These are phyloP conservation scores for Hypomecis punctinalis DNA, from an alignment of 2,888 invertebrate species.

Conservation along the genomic window DNA sequence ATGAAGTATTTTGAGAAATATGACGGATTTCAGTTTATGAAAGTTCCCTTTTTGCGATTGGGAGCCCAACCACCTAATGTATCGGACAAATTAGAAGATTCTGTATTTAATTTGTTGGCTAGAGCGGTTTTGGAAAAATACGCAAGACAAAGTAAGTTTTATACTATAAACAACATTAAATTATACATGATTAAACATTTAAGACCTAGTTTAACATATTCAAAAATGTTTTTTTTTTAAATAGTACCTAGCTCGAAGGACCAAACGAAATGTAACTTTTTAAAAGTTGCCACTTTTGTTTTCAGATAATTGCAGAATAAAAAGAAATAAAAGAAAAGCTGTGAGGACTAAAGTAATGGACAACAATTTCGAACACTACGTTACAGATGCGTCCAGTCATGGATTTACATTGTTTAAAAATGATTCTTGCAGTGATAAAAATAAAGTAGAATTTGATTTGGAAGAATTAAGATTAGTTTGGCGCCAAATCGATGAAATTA, in stretches of 20 bases:
- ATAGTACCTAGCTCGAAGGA: constrained; percentile 6
- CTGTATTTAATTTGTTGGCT: constrained; percentile 81
- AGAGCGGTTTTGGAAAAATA: constrained; percentile 88
- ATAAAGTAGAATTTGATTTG: constrained; percentile 49
- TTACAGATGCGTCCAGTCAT: constrained; percentile 53
- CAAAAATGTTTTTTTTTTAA: too few relatives aligned
- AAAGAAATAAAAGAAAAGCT: constrained; percentile 75
- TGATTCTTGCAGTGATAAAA: not conserved
- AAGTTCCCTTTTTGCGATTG: constrained; percentile 88
- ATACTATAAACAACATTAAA: too few relatives aligned
- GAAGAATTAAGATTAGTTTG: constrained; percentile 63
- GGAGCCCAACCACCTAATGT: constrained; percentile 88
- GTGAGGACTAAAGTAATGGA: constrained; percentile 61
- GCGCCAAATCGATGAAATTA: constrained; percentile 52
- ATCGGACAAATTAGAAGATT: constrained; percentile 78
- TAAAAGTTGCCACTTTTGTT: constrained; percentile 37
- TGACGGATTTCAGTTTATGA: constrained; percentile 76
- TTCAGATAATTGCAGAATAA: constrained; percentile 79
- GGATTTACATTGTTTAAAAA: constrained; percentile 60
- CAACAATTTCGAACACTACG: constrained; percentile 65
- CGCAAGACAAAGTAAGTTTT: constrained; percentile 81
- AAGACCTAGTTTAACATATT: too few relatives aligned
- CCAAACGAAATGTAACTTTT: not conserved
- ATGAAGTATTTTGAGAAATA: constrained; percentile 61
- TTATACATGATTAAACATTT: too few relatives aligned